Evolutionary conservation across 2,113 vertebrate genomes (phyloP).

Genomic region (Rhea pennata): DNA sequence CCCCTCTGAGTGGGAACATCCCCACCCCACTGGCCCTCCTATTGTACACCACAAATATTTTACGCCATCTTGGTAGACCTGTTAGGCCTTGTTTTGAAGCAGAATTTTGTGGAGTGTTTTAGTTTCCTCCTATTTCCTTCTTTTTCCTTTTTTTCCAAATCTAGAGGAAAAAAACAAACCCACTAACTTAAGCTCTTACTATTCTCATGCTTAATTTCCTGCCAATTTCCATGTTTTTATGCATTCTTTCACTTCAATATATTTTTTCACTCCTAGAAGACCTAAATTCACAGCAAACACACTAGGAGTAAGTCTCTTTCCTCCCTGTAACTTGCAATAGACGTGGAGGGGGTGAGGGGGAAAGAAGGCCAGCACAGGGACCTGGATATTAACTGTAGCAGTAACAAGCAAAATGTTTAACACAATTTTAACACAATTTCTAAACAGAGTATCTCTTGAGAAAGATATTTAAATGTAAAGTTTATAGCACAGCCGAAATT

Average conservation of each 20-base stretch:
- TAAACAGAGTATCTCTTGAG: background rate
- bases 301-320: background rate
- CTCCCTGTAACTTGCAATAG: background rate
- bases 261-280: background rate
- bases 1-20: background rate
- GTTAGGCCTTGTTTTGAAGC: background rate
- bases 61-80: background rate
- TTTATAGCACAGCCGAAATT: background rate
- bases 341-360: no score
- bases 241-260: background rate
- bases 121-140: no score
- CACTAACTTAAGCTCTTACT: background rate
- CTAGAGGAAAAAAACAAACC: background rate
- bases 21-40: background rate
- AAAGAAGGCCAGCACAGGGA: background rate
- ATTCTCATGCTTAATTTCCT: background rate
- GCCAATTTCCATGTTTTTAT: background rate
- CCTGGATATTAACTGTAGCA: background rate
- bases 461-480: background rate
- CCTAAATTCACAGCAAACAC: background rate
- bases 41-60: background rate
- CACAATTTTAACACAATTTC: background rate
- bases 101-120: background rate
- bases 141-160: background rate
- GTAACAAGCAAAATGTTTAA: background rate